Conservation (phyloP, 2,888 invertebrate genomes). For the Tridacna crocea region DNA sequence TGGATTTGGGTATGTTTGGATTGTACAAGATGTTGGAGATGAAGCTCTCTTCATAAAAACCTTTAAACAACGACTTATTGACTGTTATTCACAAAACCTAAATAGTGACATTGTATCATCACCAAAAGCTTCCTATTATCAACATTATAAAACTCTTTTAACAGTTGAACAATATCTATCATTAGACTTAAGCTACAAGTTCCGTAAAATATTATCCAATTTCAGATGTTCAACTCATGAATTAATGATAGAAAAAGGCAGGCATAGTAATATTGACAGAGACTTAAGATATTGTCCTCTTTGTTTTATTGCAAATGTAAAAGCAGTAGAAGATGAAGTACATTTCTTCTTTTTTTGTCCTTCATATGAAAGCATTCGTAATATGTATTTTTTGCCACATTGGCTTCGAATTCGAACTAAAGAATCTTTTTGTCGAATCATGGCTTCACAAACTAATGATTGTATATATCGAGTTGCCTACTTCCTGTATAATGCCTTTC, state of each 20-base stretch:
- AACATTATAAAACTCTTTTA: conserved; percentile 12
- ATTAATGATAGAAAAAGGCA: conserved; percentile 39
- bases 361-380: conserved; percentile 11
- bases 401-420: background rate
- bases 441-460: too few relatives aligned
- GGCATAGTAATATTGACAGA: conserved; percentile 32
- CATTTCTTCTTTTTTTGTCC: conserved; percentile 37
- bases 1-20: conserved; percentile 31
- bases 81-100: conserved; percentile 13
- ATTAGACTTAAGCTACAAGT: conserved; percentile 5
- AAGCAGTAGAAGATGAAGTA: conserved; percentile 26
- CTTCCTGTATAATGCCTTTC: too few relatives aligned
- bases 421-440: too few relatives aligned
- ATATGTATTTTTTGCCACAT: conserved; percentile 14
- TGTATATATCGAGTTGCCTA: too few relatives aligned
- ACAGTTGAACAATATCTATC: conserved; percentile 26
- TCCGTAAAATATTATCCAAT: conserved; percentile 11
- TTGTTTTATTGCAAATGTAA: conserved; percentile 26
- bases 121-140: background rate
- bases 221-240: conserved; percentile 35
- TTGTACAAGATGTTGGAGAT: conserved; percentile 27
- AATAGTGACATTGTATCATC: conserved; percentile 2
- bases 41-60: conserved; percentile 4
- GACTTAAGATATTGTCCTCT: conserved; percentile 31
- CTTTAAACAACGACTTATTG: conserved; percentile 23